These are phyloP conservation scores for Meloe dianella DNA, from an alignment of 2,888 invertebrate species.

Conservation along the genomic window DNA sequence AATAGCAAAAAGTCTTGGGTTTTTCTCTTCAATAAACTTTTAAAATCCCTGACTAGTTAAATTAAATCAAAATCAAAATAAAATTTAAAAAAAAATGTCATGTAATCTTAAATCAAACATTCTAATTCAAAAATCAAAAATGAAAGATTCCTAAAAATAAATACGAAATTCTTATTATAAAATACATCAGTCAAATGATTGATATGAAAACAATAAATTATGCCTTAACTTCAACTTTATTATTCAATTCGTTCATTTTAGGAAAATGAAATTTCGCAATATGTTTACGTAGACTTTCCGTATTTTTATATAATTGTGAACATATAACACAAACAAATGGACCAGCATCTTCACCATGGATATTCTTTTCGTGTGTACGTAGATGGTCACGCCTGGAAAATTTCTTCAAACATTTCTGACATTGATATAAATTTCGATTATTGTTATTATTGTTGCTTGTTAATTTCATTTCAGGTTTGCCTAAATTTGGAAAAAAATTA, in stretches of 20 bases:
- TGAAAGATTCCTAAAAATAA: neutral
- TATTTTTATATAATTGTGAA: slow-evolving; percentile 59
- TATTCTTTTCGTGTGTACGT: slow-evolving; percentile 60
- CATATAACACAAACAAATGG: slow-evolving; percentile 59
- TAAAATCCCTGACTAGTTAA: slow-evolving; percentile 19
- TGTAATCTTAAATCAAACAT: neutral
- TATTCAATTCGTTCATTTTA: slow-evolving; percentile 42
- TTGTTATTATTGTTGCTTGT: neutral
- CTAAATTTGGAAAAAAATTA: slow-evolving; percentile 48
- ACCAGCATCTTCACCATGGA: slow-evolving; percentile 60
- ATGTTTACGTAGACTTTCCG: slow-evolving; percentile 60
- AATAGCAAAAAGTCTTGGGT: neutral
- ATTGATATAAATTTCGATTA: slow-evolving; percentile 52
- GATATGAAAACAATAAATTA: slow-evolving; percentile 23
- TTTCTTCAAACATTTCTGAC: slow-evolving; percentile 56
- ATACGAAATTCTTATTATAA: neutral
- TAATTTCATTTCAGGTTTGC: slow-evolving; percentile 47
- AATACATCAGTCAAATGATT: slow-evolving; percentile 12
- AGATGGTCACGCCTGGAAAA: slow-evolving; percentile 59
- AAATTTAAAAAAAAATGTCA: neutral
- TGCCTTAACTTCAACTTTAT: slow-evolving; percentile 45
- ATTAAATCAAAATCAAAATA: neutral
- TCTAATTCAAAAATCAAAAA: neutral
- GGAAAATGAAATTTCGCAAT: slow-evolving; percentile 59
- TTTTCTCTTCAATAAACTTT: neutral